A percentile compares a stretch with the other conserved stretches of the same genome.
Conservation (phyloP, 1,140 invertebrate species). For the Drosophila orosa region DNA sequence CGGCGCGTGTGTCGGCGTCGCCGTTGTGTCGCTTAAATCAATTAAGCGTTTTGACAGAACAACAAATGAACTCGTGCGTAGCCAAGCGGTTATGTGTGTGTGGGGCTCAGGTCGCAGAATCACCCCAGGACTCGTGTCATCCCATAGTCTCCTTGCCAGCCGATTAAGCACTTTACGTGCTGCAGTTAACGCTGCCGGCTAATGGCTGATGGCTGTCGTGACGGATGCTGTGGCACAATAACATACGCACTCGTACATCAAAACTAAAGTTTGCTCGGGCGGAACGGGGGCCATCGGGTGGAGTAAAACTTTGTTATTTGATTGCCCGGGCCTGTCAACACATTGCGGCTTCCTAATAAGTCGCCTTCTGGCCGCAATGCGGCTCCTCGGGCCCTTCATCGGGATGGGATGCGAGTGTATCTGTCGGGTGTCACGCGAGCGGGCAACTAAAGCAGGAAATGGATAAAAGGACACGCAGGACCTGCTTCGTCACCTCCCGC, state of each 20-base stretch:
- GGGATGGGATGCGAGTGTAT: slow-evolving; percentile 1
- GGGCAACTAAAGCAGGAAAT: slow-evolving; percentile 8
- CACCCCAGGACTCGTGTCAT: not conserved
- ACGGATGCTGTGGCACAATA: slow-evolving; percentile 24
- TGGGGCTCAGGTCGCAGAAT: not conserved
- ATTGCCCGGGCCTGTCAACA: slow-evolving; percentile 54
- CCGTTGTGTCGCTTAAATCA: slow-evolving; percentile 59
- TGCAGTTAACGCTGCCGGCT: slow-evolving; percentile 55
- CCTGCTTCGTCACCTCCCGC: not conserved
- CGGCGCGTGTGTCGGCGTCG: slow-evolving; percentile 19
- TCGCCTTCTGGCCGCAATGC: slow-evolving; percentile 17
- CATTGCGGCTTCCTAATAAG: slow-evolving; percentile 48
- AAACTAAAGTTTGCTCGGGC: slow-evolving; percentile 47
- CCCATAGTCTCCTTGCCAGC: slow-evolving; percentile 48
- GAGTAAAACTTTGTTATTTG: slow-evolving; percentile 68
- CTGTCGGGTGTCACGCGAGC: slow-evolving; percentile 18
- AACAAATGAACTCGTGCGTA: slow-evolving; percentile 66
- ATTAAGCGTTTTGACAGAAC: slow-evolving; percentile 59
- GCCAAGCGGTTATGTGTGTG: slow-evolving; percentile 28
- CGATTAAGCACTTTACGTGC: slow-evolving; percentile 71
- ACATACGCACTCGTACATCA: slow-evolving; percentile 30
- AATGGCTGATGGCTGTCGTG: slow-evolving; percentile 29
- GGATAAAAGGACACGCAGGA: slow-evolving; percentile 7
- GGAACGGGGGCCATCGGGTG: slow-evolving; percentile 5
- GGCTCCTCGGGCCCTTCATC: not conserved